These are phyloP conservation scores for Condylura cristata DNA, from an alignment of 2,113 vertebrate species.

Conservation along the genomic window DNA sequence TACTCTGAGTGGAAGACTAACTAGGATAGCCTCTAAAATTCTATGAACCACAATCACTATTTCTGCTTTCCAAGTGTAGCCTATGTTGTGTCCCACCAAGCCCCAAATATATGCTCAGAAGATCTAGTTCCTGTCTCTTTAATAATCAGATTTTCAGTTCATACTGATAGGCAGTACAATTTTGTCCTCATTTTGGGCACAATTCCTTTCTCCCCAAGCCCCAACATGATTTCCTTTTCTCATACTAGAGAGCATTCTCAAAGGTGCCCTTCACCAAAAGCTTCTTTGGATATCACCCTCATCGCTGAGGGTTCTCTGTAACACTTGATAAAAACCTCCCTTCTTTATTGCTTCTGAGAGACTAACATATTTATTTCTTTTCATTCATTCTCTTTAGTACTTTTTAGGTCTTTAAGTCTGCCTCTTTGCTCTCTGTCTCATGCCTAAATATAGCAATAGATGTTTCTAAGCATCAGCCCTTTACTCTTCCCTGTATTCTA, in stretches of 20 bases:
- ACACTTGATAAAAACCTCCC: not conserved
- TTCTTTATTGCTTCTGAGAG: not conserved
- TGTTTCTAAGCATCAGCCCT: not conserved
- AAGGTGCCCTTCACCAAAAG: not conserved
- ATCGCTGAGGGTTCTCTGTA: not conserved
- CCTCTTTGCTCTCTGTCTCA: not conserved
- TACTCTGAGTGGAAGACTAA: not conserved
- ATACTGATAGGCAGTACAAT: not conserved
- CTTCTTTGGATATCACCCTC: not conserved
- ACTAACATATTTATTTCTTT: not conserved
- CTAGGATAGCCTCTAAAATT: constrained; percentile 12
- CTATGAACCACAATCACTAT: not conserved
- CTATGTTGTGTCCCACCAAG: not conserved
- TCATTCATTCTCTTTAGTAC: not conserved
- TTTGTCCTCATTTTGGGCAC: not conserved
- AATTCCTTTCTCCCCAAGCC: not conserved
- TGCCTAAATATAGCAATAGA: not conserved
- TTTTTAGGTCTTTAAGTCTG: not conserved
- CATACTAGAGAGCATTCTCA: not conserved
- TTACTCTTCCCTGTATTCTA: not conserved
- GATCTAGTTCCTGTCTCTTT: not conserved
- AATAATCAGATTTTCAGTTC: not conserved
- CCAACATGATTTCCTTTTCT: not conserved
- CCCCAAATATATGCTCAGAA: constrained; percentile 6
- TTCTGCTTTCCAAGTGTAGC: not conserved